Base-by-base conservation (phyloP, 2,888 invertebrate genomes). In the Ptycholaimellus sp. region DNA sequence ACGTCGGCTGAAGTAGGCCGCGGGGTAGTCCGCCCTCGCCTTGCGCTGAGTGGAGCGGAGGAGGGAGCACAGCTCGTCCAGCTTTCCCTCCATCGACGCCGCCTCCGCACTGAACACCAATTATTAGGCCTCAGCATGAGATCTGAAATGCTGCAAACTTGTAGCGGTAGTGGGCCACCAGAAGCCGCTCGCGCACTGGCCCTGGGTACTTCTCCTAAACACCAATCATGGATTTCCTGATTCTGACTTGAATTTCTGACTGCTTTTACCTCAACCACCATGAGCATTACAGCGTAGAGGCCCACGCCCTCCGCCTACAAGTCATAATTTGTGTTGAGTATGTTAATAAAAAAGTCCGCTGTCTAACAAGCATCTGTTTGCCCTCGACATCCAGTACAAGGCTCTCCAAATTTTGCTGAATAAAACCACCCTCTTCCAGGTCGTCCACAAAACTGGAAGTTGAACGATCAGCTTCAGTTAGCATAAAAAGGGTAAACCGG, bases 11-110 rank as follows among this genome's bases (percentile, higher is more conserved):
- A 90, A 90, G 64, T 76, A 87, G 54, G 79, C 75, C 50, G 81
- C 79, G 5, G 90, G 90, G 64, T 76, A 87, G 54, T 79, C 75
- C 50, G 81, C 79, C 5, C 66, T 67, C 46, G 51, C 21, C 16
- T 35, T 60, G 57, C 70, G 78, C 13, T 82, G 83, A 6, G 87
- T 87, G 42, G 82, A 82, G 40, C 87, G 67, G 9, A 93, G 62
- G 19, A 93, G 65, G 62, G 82, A 79, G 53, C 87, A 90, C 2
- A 93, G 81, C 63, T 87, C 85, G 61, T 93, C 90, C 40, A 93
- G 74, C 59, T 76, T 76, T 42, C 70, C 71, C 3, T 36, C 28
- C 13, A 39, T 65, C 4, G 68, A 67, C 9, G 65, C 64, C 38
- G 62, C 60, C 46, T 73, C 70, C 52, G 51, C 51, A 35, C 52